These are phyloP conservation scores for Sebastes miniatus DNA, from an alignment of 2,797 vertebrate genomes.

Conservation along the genomic window DNA sequence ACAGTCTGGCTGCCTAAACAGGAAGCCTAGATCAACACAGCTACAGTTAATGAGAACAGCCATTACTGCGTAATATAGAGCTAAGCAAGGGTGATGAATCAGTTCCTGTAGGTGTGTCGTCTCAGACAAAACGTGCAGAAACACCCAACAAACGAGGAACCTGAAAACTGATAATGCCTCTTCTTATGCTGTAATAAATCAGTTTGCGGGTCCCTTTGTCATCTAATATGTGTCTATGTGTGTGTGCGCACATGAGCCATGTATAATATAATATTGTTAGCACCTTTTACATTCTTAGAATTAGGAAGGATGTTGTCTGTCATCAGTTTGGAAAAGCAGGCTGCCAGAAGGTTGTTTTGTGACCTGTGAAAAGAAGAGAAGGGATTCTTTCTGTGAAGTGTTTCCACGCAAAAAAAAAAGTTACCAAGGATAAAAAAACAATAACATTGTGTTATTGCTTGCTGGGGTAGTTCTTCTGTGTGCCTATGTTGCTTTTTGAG, in stretches of 20 bases:
- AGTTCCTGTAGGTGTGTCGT: not conserved
- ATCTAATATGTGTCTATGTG: not conserved
- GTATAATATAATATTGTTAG: not conserved
- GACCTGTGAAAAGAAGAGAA: constrained; percentile 71
- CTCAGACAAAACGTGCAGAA: not conserved
- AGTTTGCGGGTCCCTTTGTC: not conserved
- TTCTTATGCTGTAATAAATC: not conserved
- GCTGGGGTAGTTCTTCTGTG: not conserved
- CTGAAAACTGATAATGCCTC: not conserved
- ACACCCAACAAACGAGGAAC: not conserved
- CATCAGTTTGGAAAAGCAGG: constrained; percentile 89
- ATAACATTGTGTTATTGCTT: not conserved
- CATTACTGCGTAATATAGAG: not conserved
- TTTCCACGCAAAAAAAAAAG: not conserved
- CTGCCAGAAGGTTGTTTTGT: constrained; percentile 69
- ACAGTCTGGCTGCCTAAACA: constrained; percentile 76
- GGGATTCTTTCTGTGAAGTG: not conserved
- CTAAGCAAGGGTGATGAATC: not conserved
- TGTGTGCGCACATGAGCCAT: not conserved
- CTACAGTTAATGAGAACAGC: not conserved
- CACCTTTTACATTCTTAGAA: constrained; percentile 87
- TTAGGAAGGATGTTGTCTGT: constrained; percentile 84
- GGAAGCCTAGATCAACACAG: constrained; percentile 61
- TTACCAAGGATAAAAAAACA: too few relatives aligned
- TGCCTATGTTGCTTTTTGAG: not conserved